Conservation (phyloP, 2,888 invertebrate genomes). For the Caenorhabditis sp. region DNA sequence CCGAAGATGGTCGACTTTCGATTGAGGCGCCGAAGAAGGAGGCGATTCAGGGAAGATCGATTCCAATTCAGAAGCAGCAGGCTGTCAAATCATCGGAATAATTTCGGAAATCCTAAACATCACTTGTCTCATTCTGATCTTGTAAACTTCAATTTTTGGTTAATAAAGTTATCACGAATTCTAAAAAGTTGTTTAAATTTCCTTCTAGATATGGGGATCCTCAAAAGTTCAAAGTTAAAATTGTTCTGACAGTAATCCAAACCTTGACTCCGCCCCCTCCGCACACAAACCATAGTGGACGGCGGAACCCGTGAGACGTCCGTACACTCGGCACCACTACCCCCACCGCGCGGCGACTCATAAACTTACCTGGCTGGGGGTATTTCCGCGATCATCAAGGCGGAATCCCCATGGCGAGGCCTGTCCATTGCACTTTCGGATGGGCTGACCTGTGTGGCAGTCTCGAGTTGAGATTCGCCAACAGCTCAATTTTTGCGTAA, state of each 20-base stretch:
- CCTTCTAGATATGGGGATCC: too few relatives aligned
- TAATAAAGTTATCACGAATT: neutral
- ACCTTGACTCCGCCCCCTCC: conserved; percentile 4
- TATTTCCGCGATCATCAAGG: conserved; percentile 88
- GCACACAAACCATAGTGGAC: conserved; percentile 7
- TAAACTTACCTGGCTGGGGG: conserved; percentile 89
- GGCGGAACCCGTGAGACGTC: conserved; percentile 11
- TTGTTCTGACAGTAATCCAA: neutral
- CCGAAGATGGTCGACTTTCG: conserved; percentile 54
- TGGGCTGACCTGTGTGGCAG: conserved; percentile 89
- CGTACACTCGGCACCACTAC: neutral
- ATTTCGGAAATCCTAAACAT: neutral
- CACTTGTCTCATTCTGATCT: conserved; percentile 1
- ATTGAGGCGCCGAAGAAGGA: conserved; percentile 62
- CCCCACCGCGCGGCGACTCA: conserved; percentile 2
- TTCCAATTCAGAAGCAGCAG: conserved; percentile 32
- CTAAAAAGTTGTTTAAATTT: neutral
- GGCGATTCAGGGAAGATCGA: conserved; percentile 40
- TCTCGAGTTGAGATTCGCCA: conserved; percentile 87
- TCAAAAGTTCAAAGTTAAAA: neutral
- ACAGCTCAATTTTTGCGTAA: conserved; percentile 81
- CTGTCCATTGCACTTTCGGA: conserved; percentile 88
- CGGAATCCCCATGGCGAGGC: conserved; percentile 88
- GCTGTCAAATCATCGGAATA: conserved; percentile 11
- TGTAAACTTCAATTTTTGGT: neutral